Base-by-base conservation (phyloP, 2,888 invertebrate genomes). In the Spatulosminthurus flaviceps region DNA sequence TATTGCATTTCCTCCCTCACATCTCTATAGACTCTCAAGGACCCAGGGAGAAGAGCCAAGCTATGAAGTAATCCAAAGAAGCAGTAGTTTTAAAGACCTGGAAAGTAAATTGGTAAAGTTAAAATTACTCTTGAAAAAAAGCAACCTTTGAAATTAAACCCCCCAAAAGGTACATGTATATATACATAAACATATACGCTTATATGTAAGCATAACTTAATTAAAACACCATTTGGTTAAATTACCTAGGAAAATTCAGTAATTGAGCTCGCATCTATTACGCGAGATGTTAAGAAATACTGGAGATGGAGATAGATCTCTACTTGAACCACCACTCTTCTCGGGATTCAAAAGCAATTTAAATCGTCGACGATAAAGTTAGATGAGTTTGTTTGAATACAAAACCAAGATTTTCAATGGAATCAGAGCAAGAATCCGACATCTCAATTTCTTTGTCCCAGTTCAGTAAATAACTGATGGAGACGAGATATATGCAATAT, bases 331-430 rank as follows among this genome's bases (percentile, higher is more conserved):
- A 1, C 16, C 16, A 51, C 51, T 51, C 51, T 51, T 51, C 51
- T 16, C n/a, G 51, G 51, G 16, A 51, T 51, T 51, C 51, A 5
- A 16, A 51, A 16, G 51, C 51, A 51, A 51, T 51, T 51, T 51
- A n/a, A 51, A 51, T 51, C 51, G 19, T n/a, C 16, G 51, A n/a
- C 51, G 51, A 51, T 51, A 51, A 51, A 51, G 51, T 51, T 16
- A 51, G 51, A 51, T 51, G 51, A 51, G 51, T 51, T 51, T 51
- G 51, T n/a, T 51, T 51, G 51, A 51, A 51, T 19, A 19, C 51
- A 51, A 51, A n/a, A 51, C 51, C 51, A 51, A 51, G 51, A 51
- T 51, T 51, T 51, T 51, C 51, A 51, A 51, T 19, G 51, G 51
- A 19, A 51, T 51, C 51, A 51, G 16, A 51, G 51, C 1, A 13